phyloP scores from a whole-genome alignment of 2,797 vertebrate species.

The Sebastes hubbsi region DNA sequence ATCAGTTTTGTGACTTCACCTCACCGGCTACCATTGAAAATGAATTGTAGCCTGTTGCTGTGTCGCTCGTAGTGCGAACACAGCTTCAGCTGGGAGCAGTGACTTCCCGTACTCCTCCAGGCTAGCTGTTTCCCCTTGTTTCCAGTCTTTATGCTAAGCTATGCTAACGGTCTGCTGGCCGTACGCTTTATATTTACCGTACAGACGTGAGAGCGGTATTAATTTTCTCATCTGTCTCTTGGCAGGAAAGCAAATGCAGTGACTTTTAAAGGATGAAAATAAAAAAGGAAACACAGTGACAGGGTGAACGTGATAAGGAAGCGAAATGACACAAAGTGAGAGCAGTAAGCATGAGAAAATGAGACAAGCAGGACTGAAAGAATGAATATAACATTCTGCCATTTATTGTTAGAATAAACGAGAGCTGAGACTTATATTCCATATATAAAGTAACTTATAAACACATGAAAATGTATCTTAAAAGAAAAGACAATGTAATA shows the following conservation, averaged over 20 bases:
- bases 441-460: not conserved
- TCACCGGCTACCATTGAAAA: no score
- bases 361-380: not conserved
- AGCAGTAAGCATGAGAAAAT: not conserved
- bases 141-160: no score
- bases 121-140: no score
- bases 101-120: no score
- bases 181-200: not conserved
- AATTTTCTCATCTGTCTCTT: not conserved
- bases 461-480: not conserved
- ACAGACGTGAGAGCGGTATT: accelerated
- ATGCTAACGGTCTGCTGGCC: accelerated
- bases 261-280: not conserved
- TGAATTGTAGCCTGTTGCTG: no score
- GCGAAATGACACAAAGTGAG: not conserved
- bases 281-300: not conserved
- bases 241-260: not conserved
- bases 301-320: not conserved
- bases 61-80: no score
- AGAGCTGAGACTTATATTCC: not conserved
- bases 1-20: no score
- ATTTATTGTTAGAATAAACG: not conserved
- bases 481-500: not conserved
- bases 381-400: not conserved
- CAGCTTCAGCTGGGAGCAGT: no score